Evolutionary conservation across 1,140 invertebrate species (phyloP), one percentile per base, ranked within the genome.

Genomic region (Cherax quadricarinatus): DNA sequence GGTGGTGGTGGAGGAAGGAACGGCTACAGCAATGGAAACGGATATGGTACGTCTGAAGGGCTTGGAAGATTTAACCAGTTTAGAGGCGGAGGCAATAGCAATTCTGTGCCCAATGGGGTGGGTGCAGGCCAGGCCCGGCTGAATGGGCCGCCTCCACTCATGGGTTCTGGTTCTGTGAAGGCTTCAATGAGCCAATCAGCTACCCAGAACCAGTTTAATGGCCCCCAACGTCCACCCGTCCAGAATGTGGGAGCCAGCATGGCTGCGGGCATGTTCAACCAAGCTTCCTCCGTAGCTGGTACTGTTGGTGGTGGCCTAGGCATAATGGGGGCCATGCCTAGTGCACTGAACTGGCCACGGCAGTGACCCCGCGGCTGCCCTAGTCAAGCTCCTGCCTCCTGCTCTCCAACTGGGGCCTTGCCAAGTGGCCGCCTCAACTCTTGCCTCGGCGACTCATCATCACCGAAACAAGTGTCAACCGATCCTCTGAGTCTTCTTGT

Each of bases 1-100:
- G 70, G 93, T 79, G 83, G 93, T 79, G 70, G 93, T 90, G 85
- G 93, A 75, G 86, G 86, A 85, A 90, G 93, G 88, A 94, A 94
- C 49, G 81, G 94, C 75, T 92, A 93, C 66, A 93, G 94, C 70
- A 90, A 92, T 82, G 89, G 89, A 81, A 94, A 94, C 60, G 92
- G 92, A 80, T 93, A 94, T 91, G 90, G 93, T 87, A 91, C 90
- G 90, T 91, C 90, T 80, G 84, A 91, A 86, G 78, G 70, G 90
- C 84, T 81, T 91, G 90, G 90, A 91, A 85, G 90, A 91, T 60
- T 80, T 91, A 86, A 91, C 90, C 84, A 91, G 90, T 91, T 86
- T 91, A 85, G 90, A 91, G 85, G 90, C 78, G 90, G 90, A 91
- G 90, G 90, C 84, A 91, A 86, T 66, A 91, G 85, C 85, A 87